Percentiles rank a stretch among this genome's conserved stretches.
These are phyloP conservation scores for Sminthurides aquaticus DNA, from an alignment of 2,888 invertebrate genomes.

Conservation along the genomic window DNA sequence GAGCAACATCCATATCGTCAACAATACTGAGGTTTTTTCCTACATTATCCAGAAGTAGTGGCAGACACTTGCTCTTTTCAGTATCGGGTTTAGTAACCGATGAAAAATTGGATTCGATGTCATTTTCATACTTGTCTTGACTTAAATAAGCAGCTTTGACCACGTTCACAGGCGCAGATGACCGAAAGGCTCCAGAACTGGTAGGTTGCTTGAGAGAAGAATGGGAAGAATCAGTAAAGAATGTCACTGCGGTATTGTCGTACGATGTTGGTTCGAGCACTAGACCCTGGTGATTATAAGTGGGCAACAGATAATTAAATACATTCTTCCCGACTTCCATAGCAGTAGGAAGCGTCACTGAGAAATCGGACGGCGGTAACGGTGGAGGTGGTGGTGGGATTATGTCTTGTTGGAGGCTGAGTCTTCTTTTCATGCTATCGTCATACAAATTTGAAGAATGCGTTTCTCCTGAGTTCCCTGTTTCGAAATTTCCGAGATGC, in stretches of 20 bases:
- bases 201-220: not conserved
- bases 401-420: constrained; percentile 19
- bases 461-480: not conserved
- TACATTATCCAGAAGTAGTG: constrained; percentile 29
- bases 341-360: constrained; percentile 44
- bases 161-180: not conserved
- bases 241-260: not conserved
- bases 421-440: not conserved
- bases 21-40: constrained; percentile 24
- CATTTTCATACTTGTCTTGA: not conserved
- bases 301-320: not conserved
- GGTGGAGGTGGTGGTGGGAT: constrained; percentile 49
- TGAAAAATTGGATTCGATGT: not conserved
- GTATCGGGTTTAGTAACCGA: constrained; percentile 15
- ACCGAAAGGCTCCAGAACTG: not conserved
- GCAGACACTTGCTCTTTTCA: constrained; percentile 20
- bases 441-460: not conserved
- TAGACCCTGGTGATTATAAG: not conserved
- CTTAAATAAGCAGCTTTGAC: not conserved
- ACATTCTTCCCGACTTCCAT: constrained; percentile 33
- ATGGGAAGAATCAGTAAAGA: no score
- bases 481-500: constrained; percentile 44
- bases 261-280: constrained; percentile 3
- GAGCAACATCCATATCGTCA: constrained; percentile 23
- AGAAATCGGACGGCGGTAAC: constrained; percentile 45